Evolutionary conservation across 2,888 invertebrate species (phyloP).

Genomic region (Philaethria dido): DNA sequence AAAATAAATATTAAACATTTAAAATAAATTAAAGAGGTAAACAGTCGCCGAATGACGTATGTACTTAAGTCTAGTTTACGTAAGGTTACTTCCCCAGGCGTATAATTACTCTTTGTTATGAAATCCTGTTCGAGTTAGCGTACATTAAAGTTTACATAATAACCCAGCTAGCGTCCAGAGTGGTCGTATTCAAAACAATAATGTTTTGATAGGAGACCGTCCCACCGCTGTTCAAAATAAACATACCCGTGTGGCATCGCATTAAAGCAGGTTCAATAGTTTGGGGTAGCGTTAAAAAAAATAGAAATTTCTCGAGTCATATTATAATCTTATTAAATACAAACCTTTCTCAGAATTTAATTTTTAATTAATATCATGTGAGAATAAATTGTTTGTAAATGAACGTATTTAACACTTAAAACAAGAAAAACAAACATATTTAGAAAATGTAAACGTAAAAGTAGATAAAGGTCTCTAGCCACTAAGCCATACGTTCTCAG

Average conservation of each 20-base stretch:
- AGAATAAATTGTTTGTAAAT: too few relatives aligned
- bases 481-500: too few relatives aligned
- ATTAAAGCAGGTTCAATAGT: conserved; percentile 34
- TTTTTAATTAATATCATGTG: too few relatives aligned
- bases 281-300: conserved; percentile 8
- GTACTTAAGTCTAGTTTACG: conserved; percentile 41
- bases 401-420: too few relatives aligned
- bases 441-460: too few relatives aligned
- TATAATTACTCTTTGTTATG: conserved; percentile 46
- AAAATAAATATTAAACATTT: conserved; percentile 12
- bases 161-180: conserved; percentile 49
- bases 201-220: conserved; percentile 75
- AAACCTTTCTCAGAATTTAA: too few relatives aligned
- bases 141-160: conserved; percentile 45
- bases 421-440: too few relatives aligned
- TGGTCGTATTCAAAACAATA: conserved; percentile 71
- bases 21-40: conserved; percentile 34
- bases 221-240: conserved; percentile 73
- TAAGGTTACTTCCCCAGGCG: conserved; percentile 41
- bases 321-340: too few relatives aligned
- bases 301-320: conserved; percentile 12
- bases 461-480: too few relatives aligned
- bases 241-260: conserved; percentile 56
- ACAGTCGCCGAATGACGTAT: conserved; percentile 37
- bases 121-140: conserved; percentile 43